Base-by-base conservation (phyloP, 2,797 vertebrate species). In the Huso huso region DNA sequence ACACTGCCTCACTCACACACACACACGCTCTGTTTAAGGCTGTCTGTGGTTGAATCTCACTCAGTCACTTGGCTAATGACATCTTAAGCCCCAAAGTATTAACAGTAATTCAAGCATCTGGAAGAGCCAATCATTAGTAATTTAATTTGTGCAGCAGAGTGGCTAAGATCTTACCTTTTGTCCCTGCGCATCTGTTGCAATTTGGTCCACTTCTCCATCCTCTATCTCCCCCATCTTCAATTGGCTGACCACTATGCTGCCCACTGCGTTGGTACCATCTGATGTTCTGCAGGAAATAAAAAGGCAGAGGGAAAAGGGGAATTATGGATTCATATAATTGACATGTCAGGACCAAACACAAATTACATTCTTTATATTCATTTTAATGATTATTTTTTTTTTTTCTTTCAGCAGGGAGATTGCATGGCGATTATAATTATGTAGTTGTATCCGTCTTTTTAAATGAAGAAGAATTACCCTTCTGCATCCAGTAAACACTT, bases 211-310 rank as follows among this genome's bases (percentile, higher is more conserved):
- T 69, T 94, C 90, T 3, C 86, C 93, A 69, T 95, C 94, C 75
- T 97, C 93, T 62, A 92, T 93, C 84, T 99, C 94, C 66, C 94
- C 92, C 95, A 97, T 98, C 85, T 90, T 97, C 87, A 97, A 76
- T 65, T 90, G 87, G 75, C 82, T 93, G 82, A 98, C 91, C 86
- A 96, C 91, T 85, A 96, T 91, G 66, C 89, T 91, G 72, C 95
- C 94, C 64, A 92, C 90, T 68, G 91, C 74, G 66, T 89, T 91
- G 75, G 91, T 92, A 93, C 94, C 95, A 95, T 96, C 93, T 76
- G 93, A 90, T 65, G 93, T 89, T 81, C 95, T 99, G 78, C 68
- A 80, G 64, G 51, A 66, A 61, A 37, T 37, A 37, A 37, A 37
- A 37, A 37, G 37, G 37, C 4, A 37, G 4, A 37, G 37, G 37